phyloP scores from a whole-genome alignment of 2,888 invertebrate genomes.

The Eurois occulta region DNA sequence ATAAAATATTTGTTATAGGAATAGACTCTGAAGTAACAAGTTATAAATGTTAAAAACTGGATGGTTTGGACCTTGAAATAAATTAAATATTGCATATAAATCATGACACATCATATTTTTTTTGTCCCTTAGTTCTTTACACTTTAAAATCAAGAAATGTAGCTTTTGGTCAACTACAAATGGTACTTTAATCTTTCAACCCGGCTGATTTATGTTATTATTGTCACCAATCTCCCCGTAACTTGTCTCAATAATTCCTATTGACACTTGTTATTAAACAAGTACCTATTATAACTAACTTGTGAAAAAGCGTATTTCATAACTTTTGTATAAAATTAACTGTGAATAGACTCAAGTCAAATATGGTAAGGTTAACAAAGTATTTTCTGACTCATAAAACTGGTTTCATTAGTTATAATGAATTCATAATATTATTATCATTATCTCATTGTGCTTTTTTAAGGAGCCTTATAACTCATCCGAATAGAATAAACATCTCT shows the following conservation, averaged over 20 bases:
- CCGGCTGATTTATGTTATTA: background rate
- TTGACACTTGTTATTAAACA: background rate
- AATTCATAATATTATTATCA: constrained; percentile 46
- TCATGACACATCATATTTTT: background rate
- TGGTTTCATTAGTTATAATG: constrained; percentile 39
- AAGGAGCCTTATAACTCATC: constrained; percentile 30
- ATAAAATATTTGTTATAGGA: background rate
- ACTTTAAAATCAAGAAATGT: background rate
- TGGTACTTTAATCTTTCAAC: background rate
- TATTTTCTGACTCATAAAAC: constrained; percentile 53
- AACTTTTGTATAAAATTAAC: constrained; percentile 7
- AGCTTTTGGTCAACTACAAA: background rate
- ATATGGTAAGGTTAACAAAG: constrained; percentile 23
- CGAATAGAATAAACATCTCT: constrained; percentile 22
- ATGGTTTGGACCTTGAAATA: constrained; percentile 20
- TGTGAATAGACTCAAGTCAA: background rate
- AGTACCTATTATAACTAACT: background rate
- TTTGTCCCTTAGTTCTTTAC: background rate
- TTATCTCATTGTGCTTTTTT: constrained; percentile 30
- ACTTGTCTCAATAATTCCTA: background rate
- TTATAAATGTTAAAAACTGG: background rate
- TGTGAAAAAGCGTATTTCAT: background rate
- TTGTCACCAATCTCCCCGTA: background rate
- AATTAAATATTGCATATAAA: constrained; percentile 8
- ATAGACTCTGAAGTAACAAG: background rate